Evolutionary conservation across 1,140 invertebrate species (phyloP), one percentile per base, ranked within the genome.

Genomic region (Telenomus remus): DNA sequence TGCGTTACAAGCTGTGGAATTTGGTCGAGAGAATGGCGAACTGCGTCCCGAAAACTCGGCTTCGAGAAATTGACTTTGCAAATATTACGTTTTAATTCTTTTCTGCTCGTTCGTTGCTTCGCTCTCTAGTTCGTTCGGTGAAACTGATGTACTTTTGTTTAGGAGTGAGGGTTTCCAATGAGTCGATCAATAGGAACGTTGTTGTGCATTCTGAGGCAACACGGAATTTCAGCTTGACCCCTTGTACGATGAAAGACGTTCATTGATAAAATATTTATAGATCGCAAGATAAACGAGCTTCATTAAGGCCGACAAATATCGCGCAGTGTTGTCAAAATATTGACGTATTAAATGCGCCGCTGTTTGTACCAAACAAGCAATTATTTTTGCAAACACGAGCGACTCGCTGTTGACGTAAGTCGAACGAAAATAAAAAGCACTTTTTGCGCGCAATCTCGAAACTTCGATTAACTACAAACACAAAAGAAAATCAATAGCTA

Each of bases 191-290:
- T 71, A 63, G 39, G 14, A 46, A 42, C 47, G 53, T 42, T 43
- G 50, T 49, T 47, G 56, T 57, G 56, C 63, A 57, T 57, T 61
- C 63, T 49, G 12, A 13, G 15, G 11, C 19, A 44, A 50, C 16
- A 46, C 42, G 8, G 43, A 14, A 63, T 42, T 73, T 60, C 19
- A 27, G 34, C 70, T 65, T 65, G 59, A 64, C 53, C 61, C 49
- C 54, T 60, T 19, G 27, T 16, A 43, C 19, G 43, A 55, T 61
- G 68, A 59, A 68, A 59, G 48, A 59, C 65, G 49, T 61, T 60
- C 54, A 65, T 72, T 64, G 48, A 65, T 72, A 57, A 73, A 78
- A 69, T 65, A 73, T 73, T 78, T 65, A 72, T 78, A 65, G 54
- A 69, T 72, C n/a, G 60, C 48, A 69, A 78, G 64, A 64, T 64